These are phyloP conservation scores for Danaus plexippus DNA, from an alignment of 1,140 invertebrate genomes.

Conservation along the genomic window DNA sequence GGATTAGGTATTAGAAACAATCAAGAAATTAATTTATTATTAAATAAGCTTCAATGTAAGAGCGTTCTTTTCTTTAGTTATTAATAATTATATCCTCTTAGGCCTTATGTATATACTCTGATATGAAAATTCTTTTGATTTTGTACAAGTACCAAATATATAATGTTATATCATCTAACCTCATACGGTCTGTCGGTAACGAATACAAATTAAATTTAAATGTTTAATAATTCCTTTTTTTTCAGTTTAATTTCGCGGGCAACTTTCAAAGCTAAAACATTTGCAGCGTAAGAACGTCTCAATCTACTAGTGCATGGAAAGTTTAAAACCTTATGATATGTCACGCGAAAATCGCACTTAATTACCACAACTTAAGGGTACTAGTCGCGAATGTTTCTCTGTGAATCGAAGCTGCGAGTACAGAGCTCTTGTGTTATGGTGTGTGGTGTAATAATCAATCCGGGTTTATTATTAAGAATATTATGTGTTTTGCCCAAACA, in stretches of 20 bases:
- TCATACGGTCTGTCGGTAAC: too few species aligned
- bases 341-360: constrained; percentile 61
- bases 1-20: too few species aligned
- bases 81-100: too few species aligned
- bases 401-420: constrained; percentile 35
- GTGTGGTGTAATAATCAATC: constrained; percentile 22
- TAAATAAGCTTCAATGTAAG: too few species aligned
- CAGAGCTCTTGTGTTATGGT: constrained; percentile 38
- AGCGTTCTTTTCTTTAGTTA: too few species aligned
- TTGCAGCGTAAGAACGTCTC: constrained; percentile 37
- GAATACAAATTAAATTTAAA: constrained; percentile 34
- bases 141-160: neutral
- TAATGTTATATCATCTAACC: too few species aligned
- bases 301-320: constrained; percentile 41
- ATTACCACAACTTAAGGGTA: constrained; percentile 55
- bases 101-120: too few species aligned
- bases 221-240: constrained; percentile 57
- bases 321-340: constrained; percentile 43
- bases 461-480: too few species aligned
- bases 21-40: too few species aligned
- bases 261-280: constrained; percentile 53
- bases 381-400: constrained; percentile 52
- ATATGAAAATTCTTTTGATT: too few species aligned
- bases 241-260: constrained; percentile 49
- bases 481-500: too few species aligned